A percentile compares a stretch with the other conserved stretches of the same genome.
These are phyloP conservation scores for Ophthalmotilapia sp. DNA, from an alignment of 2,113 vertebrate species.

Conservation along the genomic window DNA sequence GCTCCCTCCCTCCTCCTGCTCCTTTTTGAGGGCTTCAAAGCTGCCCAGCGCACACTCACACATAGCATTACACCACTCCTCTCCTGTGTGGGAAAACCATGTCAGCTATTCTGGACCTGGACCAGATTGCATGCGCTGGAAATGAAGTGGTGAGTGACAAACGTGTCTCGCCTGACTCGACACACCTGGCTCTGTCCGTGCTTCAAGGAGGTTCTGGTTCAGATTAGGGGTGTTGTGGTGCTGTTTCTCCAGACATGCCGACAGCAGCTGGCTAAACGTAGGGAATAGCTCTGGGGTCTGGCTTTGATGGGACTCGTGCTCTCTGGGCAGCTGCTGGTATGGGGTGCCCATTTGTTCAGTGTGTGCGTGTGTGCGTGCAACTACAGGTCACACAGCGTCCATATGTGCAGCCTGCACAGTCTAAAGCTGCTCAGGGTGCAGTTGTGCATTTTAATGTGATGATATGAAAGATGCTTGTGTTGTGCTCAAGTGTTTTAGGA, in stretches of 20 bases:
- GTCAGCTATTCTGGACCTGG: constrained; percentile 76
- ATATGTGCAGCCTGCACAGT: neutral
- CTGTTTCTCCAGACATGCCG: neutral
- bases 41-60: constrained; percentile 49
- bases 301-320: neutral
- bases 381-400: constrained; percentile 5
- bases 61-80: constrained; percentile 58
- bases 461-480: constrained; percentile 12
- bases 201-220: neutral
- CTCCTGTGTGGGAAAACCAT: constrained; percentile 67
- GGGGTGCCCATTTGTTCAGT: neutral
- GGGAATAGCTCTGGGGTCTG: neutral
- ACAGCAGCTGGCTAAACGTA: constrained; percentile 8
- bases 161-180: constrained; percentile 16
- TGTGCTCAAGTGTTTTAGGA: neutral
- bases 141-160: constrained; percentile 74
- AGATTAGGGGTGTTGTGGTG: neutral
- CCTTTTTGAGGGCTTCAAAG: constrained; percentile 52
- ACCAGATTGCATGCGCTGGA: constrained; percentile 71
- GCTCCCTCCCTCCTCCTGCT: constrained; percentile 17
- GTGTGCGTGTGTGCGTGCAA: neutral
- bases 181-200: constrained; percentile 35
- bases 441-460: constrained; percentile 8
- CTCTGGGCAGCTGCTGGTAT: neutral
- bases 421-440: neutral